Conservation (phyloP, 2,888 invertebrate species). For the Stomorhina lunata region DNA sequence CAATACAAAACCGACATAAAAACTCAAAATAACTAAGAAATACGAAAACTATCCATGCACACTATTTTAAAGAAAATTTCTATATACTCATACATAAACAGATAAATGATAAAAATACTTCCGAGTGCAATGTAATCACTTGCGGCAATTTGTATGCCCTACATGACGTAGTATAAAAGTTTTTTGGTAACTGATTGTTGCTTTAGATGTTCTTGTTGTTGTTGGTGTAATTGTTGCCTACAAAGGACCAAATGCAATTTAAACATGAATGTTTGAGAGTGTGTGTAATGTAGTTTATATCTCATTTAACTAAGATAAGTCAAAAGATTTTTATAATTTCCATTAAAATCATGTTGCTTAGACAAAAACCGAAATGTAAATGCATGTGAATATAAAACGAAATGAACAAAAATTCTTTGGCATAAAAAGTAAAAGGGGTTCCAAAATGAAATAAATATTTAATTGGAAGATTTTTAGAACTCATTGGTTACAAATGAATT, state of each 20-base stretch:
- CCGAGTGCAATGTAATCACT: constrained; percentile 74
- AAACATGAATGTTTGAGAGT: not conserved
- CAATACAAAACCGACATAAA: not conserved
- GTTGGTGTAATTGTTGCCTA: too few species aligned
- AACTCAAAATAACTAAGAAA: not conserved
- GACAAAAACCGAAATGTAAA: too few species aligned
- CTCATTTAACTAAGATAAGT: constrained; percentile 1
- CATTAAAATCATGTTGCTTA: not conserved
- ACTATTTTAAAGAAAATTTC: constrained; percentile 34
- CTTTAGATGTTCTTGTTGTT: too few species aligned
- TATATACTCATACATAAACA: constrained; percentile 45
- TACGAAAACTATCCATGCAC: constrained; percentile 23
- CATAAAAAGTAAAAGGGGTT: too few species aligned
- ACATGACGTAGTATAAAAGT: constrained; percentile 31
- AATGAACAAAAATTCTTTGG: too few species aligned
- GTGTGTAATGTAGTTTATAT: not conserved
- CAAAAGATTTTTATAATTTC: constrained; percentile 24
- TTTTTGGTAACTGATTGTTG: constrained; percentile 41
- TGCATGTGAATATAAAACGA: too few species aligned
- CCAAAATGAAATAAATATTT: too few species aligned
- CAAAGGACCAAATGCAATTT: constrained; percentile 17
- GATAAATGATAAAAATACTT: constrained; percentile 68
- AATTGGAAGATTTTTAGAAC: too few species aligned
- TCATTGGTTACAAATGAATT: too few species aligned
- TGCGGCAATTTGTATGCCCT: constrained; percentile 61